A percentile compares a stretch with the other conserved stretches of the same genome.
phyloP scores from a whole-genome alignment of 2,113 vertebrate genomes.

The Myotis yumanensis region DNA sequence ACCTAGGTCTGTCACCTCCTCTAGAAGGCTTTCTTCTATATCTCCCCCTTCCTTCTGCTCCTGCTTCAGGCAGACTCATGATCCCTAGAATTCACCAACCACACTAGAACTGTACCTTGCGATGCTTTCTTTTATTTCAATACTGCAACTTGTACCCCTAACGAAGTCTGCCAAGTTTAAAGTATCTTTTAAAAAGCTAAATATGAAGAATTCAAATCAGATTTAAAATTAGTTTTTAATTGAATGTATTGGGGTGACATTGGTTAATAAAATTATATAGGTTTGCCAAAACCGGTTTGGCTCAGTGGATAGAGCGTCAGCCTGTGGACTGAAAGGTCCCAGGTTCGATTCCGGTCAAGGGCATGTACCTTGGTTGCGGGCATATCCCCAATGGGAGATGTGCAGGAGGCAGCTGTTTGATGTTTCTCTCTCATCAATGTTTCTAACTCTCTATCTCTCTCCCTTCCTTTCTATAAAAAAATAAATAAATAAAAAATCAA shows the following conservation, averaged over 20 bases:
- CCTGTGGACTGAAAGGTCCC: too few relatives aligned
- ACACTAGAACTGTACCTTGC: background rate
- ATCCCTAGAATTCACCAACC: background rate
- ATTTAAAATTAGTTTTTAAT: background rate
- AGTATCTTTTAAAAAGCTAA: background rate
- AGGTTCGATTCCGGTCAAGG: too few relatives aligned
- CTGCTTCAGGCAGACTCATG: background rate
- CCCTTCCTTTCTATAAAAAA: too few relatives aligned
- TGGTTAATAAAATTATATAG: background rate
- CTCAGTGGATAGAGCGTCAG: too few relatives aligned
- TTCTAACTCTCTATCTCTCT: too few relatives aligned
- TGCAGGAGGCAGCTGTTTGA: too few relatives aligned
- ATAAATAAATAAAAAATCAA: too few relatives aligned
- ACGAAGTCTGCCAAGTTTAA: slow-evolving; percentile 18
- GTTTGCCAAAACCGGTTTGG: too few relatives aligned
- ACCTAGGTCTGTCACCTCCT: background rate
- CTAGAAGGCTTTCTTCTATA: background rate
- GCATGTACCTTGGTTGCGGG: too few relatives aligned
- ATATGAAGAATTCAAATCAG: background rate
- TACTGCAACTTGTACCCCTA: background rate
- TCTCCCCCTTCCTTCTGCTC: background rate
- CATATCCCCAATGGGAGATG: too few relatives aligned
- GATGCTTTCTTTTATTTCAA: background rate
- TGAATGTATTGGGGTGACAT: background rate
- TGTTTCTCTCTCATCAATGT: too few relatives aligned